Conservation (phyloP, 2,113 vertebrate genomes). For the Sclerurus mexicanus region DNA sequence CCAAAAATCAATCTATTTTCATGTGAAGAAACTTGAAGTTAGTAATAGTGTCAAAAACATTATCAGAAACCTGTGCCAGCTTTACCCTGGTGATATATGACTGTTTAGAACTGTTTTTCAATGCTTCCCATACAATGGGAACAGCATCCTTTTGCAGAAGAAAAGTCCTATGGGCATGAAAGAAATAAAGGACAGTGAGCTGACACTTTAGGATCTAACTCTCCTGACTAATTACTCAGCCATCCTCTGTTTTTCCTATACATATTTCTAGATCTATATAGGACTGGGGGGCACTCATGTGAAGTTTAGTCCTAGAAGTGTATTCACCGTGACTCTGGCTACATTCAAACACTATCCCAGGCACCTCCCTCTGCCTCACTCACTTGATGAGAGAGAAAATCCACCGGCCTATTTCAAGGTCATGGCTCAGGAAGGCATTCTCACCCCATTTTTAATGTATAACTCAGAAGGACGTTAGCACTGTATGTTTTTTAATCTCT, state of each 20-base stretch:
- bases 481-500: neutral
- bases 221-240: neutral
- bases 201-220: neutral
- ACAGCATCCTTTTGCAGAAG: neutral
- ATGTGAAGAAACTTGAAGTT: neutral
- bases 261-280: neutral
- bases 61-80: neutral
- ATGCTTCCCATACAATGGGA: neutral
- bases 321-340: neutral
- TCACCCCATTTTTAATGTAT: neutral
- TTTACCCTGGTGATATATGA: neutral
- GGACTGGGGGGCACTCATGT: neutral
- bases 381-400: neutral
- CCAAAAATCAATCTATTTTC: neutral
- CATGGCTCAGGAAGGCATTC: neutral
- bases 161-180: neutral
- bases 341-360: neutral
- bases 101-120: neutral
- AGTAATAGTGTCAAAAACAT: neutral
- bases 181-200: neutral
- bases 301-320: neutral
- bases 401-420: neutral
- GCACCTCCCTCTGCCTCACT: neutral
- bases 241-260: neutral
- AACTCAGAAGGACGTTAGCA: neutral